Percentiles rank a stretch among this genome's conserved stretches.
Conservation (phyloP, 2,113 vertebrate genomes). For the Agapornis roseicollis region DNA sequence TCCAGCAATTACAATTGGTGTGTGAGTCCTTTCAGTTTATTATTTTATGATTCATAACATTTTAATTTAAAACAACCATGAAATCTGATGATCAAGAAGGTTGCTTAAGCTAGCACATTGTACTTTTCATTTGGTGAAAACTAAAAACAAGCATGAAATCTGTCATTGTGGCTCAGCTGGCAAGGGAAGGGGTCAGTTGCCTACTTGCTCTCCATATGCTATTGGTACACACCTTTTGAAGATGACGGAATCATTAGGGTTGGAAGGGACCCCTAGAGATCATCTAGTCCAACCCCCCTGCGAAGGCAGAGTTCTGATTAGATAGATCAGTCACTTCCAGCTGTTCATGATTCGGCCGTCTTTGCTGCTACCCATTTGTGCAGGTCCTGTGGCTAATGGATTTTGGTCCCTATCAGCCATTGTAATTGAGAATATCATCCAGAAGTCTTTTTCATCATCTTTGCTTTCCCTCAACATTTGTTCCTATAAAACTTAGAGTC, state of each 20-base stretch:
- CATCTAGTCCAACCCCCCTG: not conserved
- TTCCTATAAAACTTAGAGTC: not conserved
- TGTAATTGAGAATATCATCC: not conserved
- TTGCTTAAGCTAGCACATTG: not conserved
- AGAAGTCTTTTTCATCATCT: not conserved
- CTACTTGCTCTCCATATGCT: fast-evolving
- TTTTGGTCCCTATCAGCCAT: not conserved
- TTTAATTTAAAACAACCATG: conserved; percentile 8
- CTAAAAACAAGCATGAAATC: not conserved
- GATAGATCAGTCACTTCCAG: not conserved
- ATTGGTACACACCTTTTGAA: not conserved
- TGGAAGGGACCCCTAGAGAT: not conserved
- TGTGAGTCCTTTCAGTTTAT: not conserved
- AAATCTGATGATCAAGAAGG: conserved; percentile 16
- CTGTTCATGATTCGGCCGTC: not conserved
- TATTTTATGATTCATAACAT: not conserved
- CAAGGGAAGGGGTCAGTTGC: not conserved
- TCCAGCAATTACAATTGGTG: not conserved
- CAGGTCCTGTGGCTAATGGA: not conserved
- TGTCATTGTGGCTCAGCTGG: not conserved
- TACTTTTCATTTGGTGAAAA: not conserved
- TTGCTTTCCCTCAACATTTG: fast-evolving
- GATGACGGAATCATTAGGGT: not conserved
- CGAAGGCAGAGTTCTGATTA: not conserved
- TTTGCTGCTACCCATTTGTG: not conserved